Evolutionary conservation across 1,140 invertebrate species (phyloP).

Genomic region (Drosophila sulfurigaster): DNA sequence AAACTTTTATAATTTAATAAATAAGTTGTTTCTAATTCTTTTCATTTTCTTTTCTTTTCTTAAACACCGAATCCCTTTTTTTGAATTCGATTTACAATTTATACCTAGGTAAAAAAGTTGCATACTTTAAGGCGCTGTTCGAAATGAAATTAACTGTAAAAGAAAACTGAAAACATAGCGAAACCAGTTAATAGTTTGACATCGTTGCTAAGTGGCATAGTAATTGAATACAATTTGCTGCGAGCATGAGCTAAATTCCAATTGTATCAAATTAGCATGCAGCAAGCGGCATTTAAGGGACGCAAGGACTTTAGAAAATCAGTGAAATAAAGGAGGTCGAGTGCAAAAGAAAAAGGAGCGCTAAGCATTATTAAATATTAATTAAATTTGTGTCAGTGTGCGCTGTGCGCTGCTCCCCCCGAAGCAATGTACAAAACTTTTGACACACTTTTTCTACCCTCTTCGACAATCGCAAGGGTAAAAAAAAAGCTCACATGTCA

Average conservation of each 20-base stretch:
- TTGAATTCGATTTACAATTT: no score
- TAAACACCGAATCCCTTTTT: no score
- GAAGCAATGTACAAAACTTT: constrained; percentile 1
- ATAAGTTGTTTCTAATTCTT: no score
- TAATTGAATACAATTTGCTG: background rate
- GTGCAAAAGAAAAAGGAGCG: background rate
- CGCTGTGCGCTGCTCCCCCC: background rate
- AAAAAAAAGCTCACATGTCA: background rate
- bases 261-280: background rate
- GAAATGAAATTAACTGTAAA: background rate
- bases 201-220: background rate
- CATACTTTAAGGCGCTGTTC: background rate
- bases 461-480: background rate
- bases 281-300: background rate
- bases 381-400: constrained; percentile 30
- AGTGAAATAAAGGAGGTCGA: background rate
- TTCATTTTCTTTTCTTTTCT: no score
- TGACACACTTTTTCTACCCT: constrained; percentile 41
- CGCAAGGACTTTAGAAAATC: background rate
- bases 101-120: background rate
- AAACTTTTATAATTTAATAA: no score
- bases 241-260: background rate
- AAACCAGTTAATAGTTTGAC: no score
- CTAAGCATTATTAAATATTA: constrained; percentile 7
- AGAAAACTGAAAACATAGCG: background rate